Conservation (phyloP, 1,140 invertebrate genomes). For the Leptopilina boulardi region DNA sequence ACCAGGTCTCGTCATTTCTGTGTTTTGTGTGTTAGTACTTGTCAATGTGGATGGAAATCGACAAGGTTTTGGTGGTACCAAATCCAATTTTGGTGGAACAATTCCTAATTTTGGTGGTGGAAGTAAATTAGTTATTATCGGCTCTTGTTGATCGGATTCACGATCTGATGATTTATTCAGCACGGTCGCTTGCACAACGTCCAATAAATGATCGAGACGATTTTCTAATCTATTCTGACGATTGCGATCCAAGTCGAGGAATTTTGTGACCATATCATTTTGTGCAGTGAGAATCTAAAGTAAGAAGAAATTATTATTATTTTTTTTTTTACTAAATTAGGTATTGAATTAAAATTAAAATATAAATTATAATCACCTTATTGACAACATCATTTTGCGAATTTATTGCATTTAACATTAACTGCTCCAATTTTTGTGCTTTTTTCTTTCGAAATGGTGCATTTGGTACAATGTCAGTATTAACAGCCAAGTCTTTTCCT, state of each 20-base stretch:
- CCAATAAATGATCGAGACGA: constrained; percentile 70
- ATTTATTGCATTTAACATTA: constrained; percentile 71
- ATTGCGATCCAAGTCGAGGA: constrained; percentile 71
- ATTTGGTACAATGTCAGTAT: constrained; percentile 66
- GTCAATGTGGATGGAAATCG: constrained; percentile 69
- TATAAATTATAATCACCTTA: constrained; percentile 63
- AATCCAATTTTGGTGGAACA: constrained; percentile 71
- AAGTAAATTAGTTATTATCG: constrained; percentile 63
- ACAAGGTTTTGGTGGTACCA: constrained; percentile 73
- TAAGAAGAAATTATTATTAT: not conserved
- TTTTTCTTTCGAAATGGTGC: constrained; percentile 72
- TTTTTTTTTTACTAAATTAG: not conserved
- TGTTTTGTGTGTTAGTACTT: constrained; percentile 62
- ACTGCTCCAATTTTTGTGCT: constrained; percentile 70
- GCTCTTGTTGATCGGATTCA: constrained; percentile 50
- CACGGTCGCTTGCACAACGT: constrained; percentile 68
- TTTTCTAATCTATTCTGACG: constrained; percentile 70
- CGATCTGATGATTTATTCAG: constrained; percentile 63
- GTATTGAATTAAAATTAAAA: too few relatives aligned
- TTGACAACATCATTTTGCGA: constrained; percentile 74
- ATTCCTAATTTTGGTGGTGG: constrained; percentile 71
- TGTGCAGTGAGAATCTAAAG: constrained; percentile 71
- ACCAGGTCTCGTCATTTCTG: constrained; percentile 64
- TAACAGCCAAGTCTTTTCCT: constrained; percentile 65
- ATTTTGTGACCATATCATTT: constrained; percentile 70